Conservation (phyloP, 2,888 invertebrate genomes). For the Blera fallax region DNA sequence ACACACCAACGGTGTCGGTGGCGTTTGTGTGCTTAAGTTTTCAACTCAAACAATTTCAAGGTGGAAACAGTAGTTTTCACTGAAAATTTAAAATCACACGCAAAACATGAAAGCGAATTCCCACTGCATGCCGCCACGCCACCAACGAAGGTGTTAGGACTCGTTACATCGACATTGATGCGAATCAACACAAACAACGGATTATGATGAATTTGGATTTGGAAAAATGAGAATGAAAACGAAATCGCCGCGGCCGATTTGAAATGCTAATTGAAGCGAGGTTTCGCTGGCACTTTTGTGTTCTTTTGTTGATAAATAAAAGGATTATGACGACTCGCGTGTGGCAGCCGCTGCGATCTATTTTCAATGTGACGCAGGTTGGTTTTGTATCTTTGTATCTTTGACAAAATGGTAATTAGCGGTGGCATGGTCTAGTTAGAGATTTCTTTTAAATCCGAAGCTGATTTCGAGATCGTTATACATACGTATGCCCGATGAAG, state of each 20-base stretch:
- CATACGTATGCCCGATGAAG: conserved; percentile 3
- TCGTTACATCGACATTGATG: conserved; percentile 8
- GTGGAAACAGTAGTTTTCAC: conserved; percentile 20
- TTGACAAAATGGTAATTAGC: neutral
- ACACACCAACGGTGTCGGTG: neutral
- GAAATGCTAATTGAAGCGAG: conserved; percentile 16
- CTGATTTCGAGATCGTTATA: conserved; percentile 18
- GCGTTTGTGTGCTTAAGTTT: conserved; percentile 3
- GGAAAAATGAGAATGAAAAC: conserved; percentile 6
- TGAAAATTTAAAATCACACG: neutral
- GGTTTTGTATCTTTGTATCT: neutral
- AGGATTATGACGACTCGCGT: conserved; percentile 20
- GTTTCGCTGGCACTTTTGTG: neutral
- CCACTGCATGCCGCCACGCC: neutral
- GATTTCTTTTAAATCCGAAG: neutral
- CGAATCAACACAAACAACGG: neutral
- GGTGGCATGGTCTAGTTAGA: neutral
- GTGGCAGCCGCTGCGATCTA: neutral
- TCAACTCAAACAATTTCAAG: conserved; percentile 24
- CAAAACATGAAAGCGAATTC: neutral
- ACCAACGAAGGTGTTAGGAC: neutral
- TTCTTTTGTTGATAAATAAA: conserved; percentile 5
- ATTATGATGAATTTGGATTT: neutral
- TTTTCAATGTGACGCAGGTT: conserved; percentile 4
- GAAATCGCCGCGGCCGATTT: neutral